A percentile compares a stretch with the other conserved stretches of the same genome.
Conservation (phyloP, 2,888 invertebrate genomes). For the Oscheius sp. region DNA sequence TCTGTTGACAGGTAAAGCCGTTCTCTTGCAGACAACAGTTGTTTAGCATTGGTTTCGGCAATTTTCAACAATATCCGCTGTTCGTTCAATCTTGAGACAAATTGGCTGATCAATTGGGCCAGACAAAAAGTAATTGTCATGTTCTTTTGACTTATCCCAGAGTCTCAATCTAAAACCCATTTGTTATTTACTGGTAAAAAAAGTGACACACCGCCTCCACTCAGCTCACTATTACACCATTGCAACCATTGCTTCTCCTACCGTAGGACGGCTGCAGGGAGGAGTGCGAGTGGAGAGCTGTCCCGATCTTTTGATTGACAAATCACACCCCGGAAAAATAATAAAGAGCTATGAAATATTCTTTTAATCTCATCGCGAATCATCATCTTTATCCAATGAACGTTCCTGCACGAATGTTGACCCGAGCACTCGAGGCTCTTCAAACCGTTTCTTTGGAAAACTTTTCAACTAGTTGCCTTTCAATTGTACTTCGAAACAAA, state of each 20-base stretch:
- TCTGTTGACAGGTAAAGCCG: conserved; percentile 1
- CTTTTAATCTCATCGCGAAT: neutral
- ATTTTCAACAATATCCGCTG: neutral
- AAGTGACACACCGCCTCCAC: conserved; percentile 21
- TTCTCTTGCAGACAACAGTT: conserved; percentile 14
- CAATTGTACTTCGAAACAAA: too few species aligned
- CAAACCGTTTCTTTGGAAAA: conserved; percentile 27
- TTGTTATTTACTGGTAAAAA: conserved; percentile 31
- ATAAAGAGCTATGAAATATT: neutral
- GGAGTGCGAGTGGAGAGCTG: neutral
- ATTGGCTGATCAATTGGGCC: neutral
- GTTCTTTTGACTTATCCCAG: neutral
- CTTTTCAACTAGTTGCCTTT: conserved; percentile 18
- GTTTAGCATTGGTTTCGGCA: neutral
- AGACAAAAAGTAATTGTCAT: neutral
- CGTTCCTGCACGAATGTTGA: conserved; percentile 20
- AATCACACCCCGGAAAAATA: conserved; percentile 4
- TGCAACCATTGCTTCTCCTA: conserved; percentile 24
- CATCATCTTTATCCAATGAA: neutral
- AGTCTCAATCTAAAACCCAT: conserved; percentile 17
- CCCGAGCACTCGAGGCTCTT: conserved; percentile 20
- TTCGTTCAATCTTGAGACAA: neutral
- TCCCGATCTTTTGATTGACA: conserved; percentile 8
- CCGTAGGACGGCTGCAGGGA: conserved; percentile 6
- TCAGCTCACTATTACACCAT: conserved; percentile 24